Evolutionary conservation across 2,888 invertebrate genomes (phyloP), one percentile per base, ranked within the genome.

Genomic region (Drosophila differens): DNA sequence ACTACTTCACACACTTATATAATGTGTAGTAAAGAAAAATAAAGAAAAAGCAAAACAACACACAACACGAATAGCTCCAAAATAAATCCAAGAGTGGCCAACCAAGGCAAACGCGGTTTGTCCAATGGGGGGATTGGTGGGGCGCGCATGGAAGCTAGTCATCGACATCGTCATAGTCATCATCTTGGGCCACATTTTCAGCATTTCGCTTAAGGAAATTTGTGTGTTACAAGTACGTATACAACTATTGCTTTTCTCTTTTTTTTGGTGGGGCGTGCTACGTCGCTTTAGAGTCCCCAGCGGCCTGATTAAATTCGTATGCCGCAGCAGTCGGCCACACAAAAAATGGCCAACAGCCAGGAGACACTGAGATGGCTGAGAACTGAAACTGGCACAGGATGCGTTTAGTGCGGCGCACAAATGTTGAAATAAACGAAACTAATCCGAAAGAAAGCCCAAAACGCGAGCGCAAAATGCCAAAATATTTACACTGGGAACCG

Each of bases 391-490:
- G 69, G 69, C 70, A 52, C 70, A 69, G 70, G 63, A 85, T 85
- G 88, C 90, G 85, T 89, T 88, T 90, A 81, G 90, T 90, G 85
- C 72, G 89, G 71, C 68, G 81, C 79, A 79, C 83, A 87, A 87
- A 85, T 86, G 87, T 84, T 89, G 87, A 87, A 87, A 86, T 87
- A 89, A 87, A 90, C 81, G 90, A 89, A 87, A 87, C 90, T 87
- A 87, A 87, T 87, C 90, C 87, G 75, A 89, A 80, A 81, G 90
- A 86, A 89, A 79, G 90, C 89, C 82, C 79, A 74, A 78, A 73
- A 70, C 74, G 73, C 80, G 83, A 76, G 52, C 70, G 53, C 55
- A 66, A 76, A 83, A 79, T 85, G 72, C 76, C 89, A 89, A 88
- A 90, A 90, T 87, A 82, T 87, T 87, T 89, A 86, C 87, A 89